Evolutionary conservation across 2,113 vertebrate species (phyloP).

Genomic region (Paracanthobrama guichenoti): DNA sequence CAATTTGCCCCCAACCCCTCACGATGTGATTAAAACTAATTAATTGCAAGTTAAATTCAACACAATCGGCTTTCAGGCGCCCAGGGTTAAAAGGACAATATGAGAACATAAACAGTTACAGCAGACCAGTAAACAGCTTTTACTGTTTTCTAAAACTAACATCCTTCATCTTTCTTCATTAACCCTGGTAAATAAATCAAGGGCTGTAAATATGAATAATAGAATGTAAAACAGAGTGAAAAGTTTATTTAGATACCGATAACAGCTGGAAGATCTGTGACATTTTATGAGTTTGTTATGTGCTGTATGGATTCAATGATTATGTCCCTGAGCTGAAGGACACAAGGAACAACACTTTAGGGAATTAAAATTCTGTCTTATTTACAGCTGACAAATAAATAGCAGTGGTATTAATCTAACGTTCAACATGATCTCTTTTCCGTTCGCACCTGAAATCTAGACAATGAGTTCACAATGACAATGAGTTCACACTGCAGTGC

Average conservation of each 20-base stretch:
- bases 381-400: constrained; percentile 32
- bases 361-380: too few relatives aligned
- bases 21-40: constrained; percentile 78
- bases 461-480: too few relatives aligned
- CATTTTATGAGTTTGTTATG: not conserved
- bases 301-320: not conserved
- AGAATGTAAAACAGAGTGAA: constrained; percentile 58
- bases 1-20: constrained; percentile 69
- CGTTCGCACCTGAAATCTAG: not conserved
- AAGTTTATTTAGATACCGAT: constrained; percentile 55
- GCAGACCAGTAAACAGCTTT: constrained; percentile 35
- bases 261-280: constrained; percentile 36
- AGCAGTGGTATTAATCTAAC: not conserved
- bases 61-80: constrained; percentile 64
- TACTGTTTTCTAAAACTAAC: constrained; percentile 1
- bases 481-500: not conserved
- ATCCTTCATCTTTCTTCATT: not conserved
- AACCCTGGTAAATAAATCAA: constrained; percentile 43
- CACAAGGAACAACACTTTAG: not conserved
- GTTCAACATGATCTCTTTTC: not conserved
- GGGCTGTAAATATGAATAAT: constrained; percentile 57
- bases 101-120: constrained; percentile 52
- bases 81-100: constrained; percentile 64
- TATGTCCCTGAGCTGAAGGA: not conserved
- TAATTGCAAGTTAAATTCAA: constrained; percentile 74